phyloP scores from a whole-genome alignment of 2,113 vertebrate species.

The Anas platyrhynchos region DNA sequence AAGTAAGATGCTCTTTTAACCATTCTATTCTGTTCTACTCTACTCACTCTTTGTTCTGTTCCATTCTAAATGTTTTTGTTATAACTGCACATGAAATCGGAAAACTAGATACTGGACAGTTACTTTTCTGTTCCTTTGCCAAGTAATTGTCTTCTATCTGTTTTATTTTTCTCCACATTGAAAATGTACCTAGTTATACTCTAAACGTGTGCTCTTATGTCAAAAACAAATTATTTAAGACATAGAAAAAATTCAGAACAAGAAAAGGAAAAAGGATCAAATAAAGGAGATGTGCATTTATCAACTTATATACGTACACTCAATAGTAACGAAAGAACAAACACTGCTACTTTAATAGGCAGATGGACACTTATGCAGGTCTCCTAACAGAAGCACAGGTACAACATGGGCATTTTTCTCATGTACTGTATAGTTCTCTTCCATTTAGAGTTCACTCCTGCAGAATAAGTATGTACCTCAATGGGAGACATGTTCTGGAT shows the following conservation, averaged over 20 bases:
- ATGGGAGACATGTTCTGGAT: background rate
- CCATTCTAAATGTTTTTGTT: background rate
- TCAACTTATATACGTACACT: background rate
- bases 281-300: background rate
- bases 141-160: background rate
- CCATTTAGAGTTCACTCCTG: background rate
- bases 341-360: background rate
- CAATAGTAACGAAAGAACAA: background rate
- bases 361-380: background rate
- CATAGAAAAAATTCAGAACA: background rate
- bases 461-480: background rate
- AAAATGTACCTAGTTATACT: background rate
- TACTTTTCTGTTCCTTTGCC: background rate
- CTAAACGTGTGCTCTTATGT: background rate
- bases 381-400: background rate
- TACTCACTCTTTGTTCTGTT: too few species aligned
- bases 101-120: background rate
- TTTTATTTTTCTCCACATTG: background rate
- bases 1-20: background rate
- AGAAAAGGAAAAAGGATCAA: background rate
- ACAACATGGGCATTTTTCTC: background rate
- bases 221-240: background rate
- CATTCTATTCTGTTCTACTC: too few species aligned
- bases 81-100: background rate
- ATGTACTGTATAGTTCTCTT: background rate